Evolutionary conservation across 2,797 vertebrate species (phyloP).

Genomic region (Diplodus puntazzo): DNA sequence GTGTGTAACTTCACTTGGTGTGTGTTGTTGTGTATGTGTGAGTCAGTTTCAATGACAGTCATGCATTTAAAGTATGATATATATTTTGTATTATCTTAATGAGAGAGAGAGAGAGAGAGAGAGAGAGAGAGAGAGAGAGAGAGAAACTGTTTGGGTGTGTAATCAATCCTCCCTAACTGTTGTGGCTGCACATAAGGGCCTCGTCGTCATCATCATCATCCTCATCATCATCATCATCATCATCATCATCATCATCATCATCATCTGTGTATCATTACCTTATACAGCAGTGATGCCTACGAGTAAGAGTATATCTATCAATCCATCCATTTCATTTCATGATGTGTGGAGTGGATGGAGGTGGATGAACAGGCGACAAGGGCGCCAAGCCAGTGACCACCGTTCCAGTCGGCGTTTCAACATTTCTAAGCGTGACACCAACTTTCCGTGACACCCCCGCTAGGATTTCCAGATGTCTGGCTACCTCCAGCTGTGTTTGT

Average conservation of each 20-base stretch:
- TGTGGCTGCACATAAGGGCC: conserved; percentile 23
- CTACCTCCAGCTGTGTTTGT: no score
- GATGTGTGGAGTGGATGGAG: no score
- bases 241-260: conserved; percentile 27
- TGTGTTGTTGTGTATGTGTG: conserved; percentile 3
- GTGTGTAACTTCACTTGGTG: neutral
- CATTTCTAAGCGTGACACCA: no score
- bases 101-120: neutral
- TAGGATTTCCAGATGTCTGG: no score
- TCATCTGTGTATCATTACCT: conserved; percentile 50
- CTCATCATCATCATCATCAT: conserved; percentile 11
- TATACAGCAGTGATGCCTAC: conserved; percentile 24
- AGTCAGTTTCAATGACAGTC: conserved; percentile 12
- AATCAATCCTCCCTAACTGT: conserved; percentile 53
- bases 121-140: no score
- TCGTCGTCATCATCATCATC: conserved; percentile 12
- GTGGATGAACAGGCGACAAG: no score
- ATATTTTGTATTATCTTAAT: neutral
- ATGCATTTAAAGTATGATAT: conserved; percentile 7
- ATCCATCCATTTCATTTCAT: neutral
- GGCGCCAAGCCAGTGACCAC: no score
- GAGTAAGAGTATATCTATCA: neutral
- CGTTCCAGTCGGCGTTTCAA: no score
- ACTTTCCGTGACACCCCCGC: no score
- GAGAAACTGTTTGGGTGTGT: conserved; percentile 17